phyloP scores from a whole-genome alignment of 2,797 vertebrate genomes.

The Neopelma chrysocephalum region DNA sequence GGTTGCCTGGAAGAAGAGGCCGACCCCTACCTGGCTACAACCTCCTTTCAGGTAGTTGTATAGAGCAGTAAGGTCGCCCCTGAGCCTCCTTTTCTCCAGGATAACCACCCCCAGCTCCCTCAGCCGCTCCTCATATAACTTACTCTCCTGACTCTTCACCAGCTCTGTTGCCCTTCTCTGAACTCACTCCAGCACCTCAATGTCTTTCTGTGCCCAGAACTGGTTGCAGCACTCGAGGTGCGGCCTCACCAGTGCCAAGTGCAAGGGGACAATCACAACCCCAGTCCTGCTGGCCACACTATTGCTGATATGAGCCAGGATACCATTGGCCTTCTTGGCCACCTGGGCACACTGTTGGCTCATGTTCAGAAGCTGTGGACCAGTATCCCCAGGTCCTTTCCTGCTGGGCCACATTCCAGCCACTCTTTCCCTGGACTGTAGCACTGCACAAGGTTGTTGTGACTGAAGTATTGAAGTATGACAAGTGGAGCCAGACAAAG shows the following conservation, averaged over 20 bases:
- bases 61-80: background rate
- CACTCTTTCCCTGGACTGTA: background rate
- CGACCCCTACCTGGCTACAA: background rate
- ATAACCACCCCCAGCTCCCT: background rate
- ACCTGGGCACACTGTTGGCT: background rate
- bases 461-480: background rate
- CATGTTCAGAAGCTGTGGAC: background rate
- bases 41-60: background rate
- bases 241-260: background rate
- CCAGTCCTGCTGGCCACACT: background rate
- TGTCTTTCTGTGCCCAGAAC: background rate
- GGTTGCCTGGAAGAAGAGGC: background rate
- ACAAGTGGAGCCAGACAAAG: background rate
- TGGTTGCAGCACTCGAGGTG: fast-evolving
- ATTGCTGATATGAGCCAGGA: background rate
- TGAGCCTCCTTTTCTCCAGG: background rate
- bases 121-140: background rate
- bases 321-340: background rate
- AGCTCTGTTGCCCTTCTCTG: background rate
- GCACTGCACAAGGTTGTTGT: fast-evolving
- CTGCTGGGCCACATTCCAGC: background rate
- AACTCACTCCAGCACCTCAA: background rate
- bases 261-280: background rate
- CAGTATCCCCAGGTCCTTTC: background rate
- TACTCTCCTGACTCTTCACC: background rate